Evolutionary conservation across 1,140 invertebrate species (phyloP).

Genomic region (Hyles vespertilio): DNA sequence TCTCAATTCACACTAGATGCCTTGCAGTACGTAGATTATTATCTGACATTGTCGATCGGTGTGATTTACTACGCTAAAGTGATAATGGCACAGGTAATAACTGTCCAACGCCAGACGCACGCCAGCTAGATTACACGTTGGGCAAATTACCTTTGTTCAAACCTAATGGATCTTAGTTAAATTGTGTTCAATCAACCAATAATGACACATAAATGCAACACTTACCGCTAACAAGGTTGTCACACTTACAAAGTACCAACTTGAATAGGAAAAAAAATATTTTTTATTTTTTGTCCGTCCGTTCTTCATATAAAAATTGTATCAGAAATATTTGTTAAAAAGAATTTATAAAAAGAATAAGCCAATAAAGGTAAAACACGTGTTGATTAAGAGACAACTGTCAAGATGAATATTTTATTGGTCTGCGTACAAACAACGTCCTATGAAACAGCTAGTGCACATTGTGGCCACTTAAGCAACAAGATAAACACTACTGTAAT

Average conservation of each 20-base stretch:
- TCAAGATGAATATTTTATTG: no score
- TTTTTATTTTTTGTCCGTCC: no score
- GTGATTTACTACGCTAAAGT: constrained; percentile 59
- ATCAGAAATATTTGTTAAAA: no score
- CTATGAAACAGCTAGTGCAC: no score
- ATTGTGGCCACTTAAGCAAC: background rate
- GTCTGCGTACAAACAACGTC: no score
- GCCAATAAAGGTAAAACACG: no score
- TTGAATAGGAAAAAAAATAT: no score
- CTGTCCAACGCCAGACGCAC: constrained; percentile 21
- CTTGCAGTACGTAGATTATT: constrained; percentile 40
- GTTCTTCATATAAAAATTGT: no score
- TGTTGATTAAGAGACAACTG: no score
- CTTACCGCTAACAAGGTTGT: constrained; percentile 7
- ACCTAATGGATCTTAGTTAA: constrained; percentile 21
- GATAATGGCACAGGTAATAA: constrained; percentile 50
- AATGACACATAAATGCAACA: constrained; percentile 20
- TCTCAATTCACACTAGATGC: constrained; percentile 45
- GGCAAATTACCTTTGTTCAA: constrained; percentile 36
- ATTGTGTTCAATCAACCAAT: constrained; percentile 21
- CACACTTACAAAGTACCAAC: background rate
- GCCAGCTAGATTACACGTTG: constrained; percentile 26
- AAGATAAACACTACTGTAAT: constrained; percentile 9
- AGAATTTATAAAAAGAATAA: no score
- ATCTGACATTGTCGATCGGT: constrained; percentile 50